Base-by-base conservation (phyloP, 2,888 invertebrate genomes). In the Yponomeuta cagnagella region DNA sequence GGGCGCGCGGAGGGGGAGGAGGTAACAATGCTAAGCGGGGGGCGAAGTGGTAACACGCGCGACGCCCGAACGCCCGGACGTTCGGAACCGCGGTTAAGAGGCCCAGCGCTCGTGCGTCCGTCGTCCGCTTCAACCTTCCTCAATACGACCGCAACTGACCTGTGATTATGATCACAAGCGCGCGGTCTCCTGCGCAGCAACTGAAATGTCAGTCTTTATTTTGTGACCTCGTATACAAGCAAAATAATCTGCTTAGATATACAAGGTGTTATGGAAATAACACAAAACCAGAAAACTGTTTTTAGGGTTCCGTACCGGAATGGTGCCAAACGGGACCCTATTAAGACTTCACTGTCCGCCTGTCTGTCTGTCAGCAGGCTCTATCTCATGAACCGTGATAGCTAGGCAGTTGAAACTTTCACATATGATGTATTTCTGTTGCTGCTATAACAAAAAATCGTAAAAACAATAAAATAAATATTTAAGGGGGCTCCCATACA, bases 91-190 rank as follows among this genome's bases (percentile, higher is more conserved):
- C 78, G 77, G 86, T 87, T 72, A 63, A 79, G 88, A 88, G 88
- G 90, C 92, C 85, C 75, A 76, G 73, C 85, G 88, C 90, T 89
- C 89, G 89, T 90, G 91, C 88, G 89, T 86, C 88, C 43, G 43
- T 90, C 88, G 89, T 86, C 88, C 90, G 88, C 89, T 89, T 90
- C 90, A 91, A 91, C 92, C 92, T 92, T 91, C 90, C 92, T 91
- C 92, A 92, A 92, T 81, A 89, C 90, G 90, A 91, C 92, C 90
- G 91, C 90, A 86, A 85, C 90, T 92, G 90, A 91, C 90, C 91
- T 87, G 88, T 89, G 82, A 69, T 63, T 63, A 33, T 33, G 9
- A 52, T n/a, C 43, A 33, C 33, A 68, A 58, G 63, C 63, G 15
- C 33, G 69, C 63, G 33, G n/a, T 63, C 63, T 30, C 23, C 37